Conservation (phyloP, 2,113 vertebrate species). For the Syngnathus floridae region DNA sequence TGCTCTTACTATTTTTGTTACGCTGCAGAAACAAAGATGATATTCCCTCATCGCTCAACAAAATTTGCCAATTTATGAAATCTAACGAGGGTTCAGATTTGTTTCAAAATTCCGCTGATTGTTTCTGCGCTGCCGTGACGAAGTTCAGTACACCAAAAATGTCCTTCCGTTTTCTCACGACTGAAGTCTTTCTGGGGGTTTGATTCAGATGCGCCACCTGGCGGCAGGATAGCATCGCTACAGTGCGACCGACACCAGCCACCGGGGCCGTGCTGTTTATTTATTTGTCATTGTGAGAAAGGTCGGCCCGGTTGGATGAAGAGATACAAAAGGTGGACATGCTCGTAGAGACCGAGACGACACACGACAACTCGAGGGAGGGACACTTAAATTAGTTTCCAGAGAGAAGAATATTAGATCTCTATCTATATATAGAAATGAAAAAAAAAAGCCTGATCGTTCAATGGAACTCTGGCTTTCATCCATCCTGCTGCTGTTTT, state of each 20-base stretch:
- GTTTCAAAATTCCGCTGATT: not conserved
- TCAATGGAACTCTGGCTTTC: conserved; percentile 6
- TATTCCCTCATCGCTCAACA: not conserved
- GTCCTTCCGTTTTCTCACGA: too few relatives aligned
- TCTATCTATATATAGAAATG: too few relatives aligned
- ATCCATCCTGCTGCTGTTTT: conserved; percentile 7
- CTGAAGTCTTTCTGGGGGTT: not conserved
- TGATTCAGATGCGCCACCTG: conserved; percentile 23
- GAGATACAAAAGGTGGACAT: not conserved
- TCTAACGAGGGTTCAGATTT: not conserved
- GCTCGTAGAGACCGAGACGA: not conserved
- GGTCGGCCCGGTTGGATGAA: not conserved
- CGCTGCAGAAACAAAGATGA: not conserved
- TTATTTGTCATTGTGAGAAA: not conserved
- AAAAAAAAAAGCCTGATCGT: not conserved
- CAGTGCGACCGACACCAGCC: not conserved
- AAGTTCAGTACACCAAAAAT: too few relatives aligned
- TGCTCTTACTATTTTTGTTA: not conserved
- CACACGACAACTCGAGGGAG: not conserved
- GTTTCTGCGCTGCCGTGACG: too few relatives aligned
- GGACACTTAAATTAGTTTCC: not conserved
- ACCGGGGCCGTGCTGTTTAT: not conserved
- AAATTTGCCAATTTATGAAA: not conserved
- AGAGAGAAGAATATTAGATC: not conserved
- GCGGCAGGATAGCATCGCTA: conserved; percentile 7